Evolutionary conservation across 2,888 invertebrate genomes (phyloP).

Genomic region (Aleiodes alternator): DNA sequence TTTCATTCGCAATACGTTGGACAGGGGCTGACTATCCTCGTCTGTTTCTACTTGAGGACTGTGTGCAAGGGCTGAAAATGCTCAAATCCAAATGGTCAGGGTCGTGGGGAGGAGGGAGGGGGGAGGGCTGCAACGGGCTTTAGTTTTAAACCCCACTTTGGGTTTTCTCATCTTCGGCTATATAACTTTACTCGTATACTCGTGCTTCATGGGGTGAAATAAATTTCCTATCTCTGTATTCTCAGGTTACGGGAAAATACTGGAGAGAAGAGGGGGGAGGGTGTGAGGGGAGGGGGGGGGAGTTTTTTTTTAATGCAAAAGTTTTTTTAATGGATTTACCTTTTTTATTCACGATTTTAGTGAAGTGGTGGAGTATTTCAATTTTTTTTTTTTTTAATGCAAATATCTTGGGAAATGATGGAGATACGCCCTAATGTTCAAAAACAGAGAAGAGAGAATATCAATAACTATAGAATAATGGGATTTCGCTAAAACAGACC

Average conservation of each 20-base stretch:
- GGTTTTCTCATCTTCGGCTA: slow-evolving; percentile 32
- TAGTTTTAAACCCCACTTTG: slow-evolving; percentile 67
- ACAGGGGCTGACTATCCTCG: neutral
- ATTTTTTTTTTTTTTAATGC: too few species aligned
- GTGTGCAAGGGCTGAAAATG: slow-evolving; percentile 37
- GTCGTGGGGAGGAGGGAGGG: slow-evolving; percentile 53
- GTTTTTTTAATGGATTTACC: too few species aligned
- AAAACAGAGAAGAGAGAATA: too few species aligned
- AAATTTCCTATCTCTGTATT: slow-evolving; percentile 39
- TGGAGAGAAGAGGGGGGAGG: neutral
- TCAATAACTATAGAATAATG: too few species aligned
- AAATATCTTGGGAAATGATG: too few species aligned
- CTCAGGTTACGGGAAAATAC: neutral
- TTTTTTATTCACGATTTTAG: too few species aligned
- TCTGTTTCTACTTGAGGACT: neutral
- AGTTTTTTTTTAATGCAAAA: neutral
- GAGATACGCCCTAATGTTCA: too few species aligned
- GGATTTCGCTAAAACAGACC: too few species aligned
- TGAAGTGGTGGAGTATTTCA: too few species aligned
- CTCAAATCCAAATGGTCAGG: slow-evolving; percentile 73
- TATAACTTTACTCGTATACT: neutral
- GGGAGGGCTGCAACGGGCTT: slow-evolving; percentile 55
- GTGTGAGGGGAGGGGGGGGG: too few species aligned
- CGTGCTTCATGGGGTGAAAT: slow-evolving; percentile 23
- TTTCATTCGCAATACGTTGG: too few species aligned